phyloP scores from a whole-genome alignment of 2,113 vertebrate species.

The Piprites chloris region DNA sequence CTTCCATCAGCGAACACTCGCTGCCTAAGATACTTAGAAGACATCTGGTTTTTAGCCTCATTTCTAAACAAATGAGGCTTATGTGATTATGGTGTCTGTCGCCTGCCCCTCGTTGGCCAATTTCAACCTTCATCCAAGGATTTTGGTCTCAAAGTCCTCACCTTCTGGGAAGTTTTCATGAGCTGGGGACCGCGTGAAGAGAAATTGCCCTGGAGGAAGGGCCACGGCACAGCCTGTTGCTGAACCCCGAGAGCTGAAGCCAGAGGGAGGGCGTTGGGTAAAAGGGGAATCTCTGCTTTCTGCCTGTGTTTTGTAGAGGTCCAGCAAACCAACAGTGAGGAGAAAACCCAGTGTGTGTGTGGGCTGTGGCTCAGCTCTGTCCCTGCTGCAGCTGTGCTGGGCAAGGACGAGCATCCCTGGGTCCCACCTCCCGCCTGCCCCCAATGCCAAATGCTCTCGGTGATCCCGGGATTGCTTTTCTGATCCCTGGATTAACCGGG shows the following conservation, averaged over 20 bases:
- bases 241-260: accelerated
- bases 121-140: neutral
- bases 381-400: neutral
- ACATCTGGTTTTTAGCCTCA: slow-evolving; percentile 49
- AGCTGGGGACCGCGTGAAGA: neutral
- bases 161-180: neutral
- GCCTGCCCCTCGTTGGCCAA: neutral
- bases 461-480: neutral
- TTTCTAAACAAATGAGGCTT: slow-evolving; percentile 40
- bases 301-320: neutral
- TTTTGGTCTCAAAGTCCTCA: neutral
- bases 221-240: neutral
- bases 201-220: neutral
- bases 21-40: slow-evolving; percentile 30
- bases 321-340: neutral
- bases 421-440: neutral
- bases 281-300: neutral
- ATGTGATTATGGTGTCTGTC: slow-evolving; percentile 30
- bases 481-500: neutral
- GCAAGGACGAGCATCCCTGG: neutral
- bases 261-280: accelerated
- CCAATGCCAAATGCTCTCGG: accelerated
- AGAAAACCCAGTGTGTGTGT: neutral
- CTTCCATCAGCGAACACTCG: neutral
- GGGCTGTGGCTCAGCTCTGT: neutral